Evolutionary conservation across 2,888 invertebrate species (phyloP).

Genomic region (Mamestra brassicae): DNA sequence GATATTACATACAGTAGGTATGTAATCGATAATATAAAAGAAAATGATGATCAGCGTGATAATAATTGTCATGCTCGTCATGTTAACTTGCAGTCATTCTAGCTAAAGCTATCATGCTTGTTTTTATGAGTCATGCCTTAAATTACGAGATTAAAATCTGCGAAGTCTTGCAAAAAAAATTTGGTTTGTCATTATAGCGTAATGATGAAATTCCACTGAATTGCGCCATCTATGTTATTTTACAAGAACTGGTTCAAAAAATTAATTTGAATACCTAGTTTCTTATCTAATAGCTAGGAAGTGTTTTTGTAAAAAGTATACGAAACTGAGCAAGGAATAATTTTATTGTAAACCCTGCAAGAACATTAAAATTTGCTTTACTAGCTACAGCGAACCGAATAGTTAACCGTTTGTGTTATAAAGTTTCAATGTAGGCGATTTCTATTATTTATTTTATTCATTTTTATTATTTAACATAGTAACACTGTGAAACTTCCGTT

Average conservation of each 20-base stretch:
- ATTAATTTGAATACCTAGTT: not conserved
- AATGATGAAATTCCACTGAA: not conserved
- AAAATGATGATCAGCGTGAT: not conserved
- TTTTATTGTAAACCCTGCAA: no score
- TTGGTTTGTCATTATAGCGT: constrained; percentile 7
- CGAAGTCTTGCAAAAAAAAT: constrained; percentile 15
- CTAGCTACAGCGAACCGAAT: no score
- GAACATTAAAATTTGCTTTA: no score
- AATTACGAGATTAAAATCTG: not conserved
- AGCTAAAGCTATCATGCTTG: not conserved
- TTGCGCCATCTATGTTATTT: constrained; percentile 30
- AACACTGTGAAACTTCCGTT: constrained; percentile 33
- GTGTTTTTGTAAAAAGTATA: not conserved
- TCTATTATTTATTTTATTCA: no score
- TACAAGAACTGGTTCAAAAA: not conserved
- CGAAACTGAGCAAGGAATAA: not conserved
- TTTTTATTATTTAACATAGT: constrained; percentile 5
- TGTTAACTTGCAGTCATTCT: constrained; percentile 8
- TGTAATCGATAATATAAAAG: constrained; percentile 2
- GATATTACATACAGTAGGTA: not conserved
- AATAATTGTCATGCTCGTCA: constrained; percentile 22
- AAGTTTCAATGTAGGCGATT: no score
- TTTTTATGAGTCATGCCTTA: constrained; percentile 16
- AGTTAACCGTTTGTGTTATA: no score
- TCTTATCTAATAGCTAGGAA: not conserved